Evolutionary conservation across 2,888 invertebrate species (phyloP).

Genomic region (Hydriomena furcata): DNA sequence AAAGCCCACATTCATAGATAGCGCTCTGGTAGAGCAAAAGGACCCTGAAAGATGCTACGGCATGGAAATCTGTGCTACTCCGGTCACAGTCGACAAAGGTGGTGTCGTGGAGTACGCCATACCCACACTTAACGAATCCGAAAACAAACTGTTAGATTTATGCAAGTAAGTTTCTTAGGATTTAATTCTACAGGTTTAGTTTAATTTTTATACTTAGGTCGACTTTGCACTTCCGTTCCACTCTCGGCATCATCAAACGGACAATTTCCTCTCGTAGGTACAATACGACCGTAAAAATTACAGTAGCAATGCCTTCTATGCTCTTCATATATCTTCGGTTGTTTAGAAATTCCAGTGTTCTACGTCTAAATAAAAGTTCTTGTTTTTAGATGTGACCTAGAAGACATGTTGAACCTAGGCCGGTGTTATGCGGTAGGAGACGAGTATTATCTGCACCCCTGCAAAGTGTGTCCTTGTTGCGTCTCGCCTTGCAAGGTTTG

Average conservation of each 20-base stretch:
- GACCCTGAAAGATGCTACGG: conserved; percentile 58
- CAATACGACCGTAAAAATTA: no score
- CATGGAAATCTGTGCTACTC: conserved; percentile 66
- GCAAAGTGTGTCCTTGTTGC: conserved; percentile 38
- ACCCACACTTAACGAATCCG: conserved; percentile 57
- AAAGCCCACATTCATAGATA: conserved; percentile 60
- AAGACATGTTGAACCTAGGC: conserved; percentile 69
- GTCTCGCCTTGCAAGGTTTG: conserved; percentile 37
- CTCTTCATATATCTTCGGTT: no score
- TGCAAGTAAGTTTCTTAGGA: conserved; percentile 62
- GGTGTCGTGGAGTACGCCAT: conserved; percentile 63
- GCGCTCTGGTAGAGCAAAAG: conserved; percentile 67
- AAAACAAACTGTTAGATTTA: conserved; percentile 51
- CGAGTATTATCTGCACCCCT: conserved; percentile 60
- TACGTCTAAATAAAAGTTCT: no score
- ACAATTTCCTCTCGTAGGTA: no score
- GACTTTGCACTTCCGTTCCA: no score
- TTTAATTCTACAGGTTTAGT: no score
- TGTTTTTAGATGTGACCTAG: conserved; percentile 57
- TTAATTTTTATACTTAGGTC: no score
- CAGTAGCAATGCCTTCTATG: no score
- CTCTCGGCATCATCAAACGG: no score
- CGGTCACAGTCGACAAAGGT: conserved; percentile 56
- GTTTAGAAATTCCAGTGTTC: no score
- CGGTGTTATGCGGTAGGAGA: conserved; percentile 67